These are phyloP conservation scores for Phylloscopus whistleri DNA, from an alignment of 2,113 vertebrate genomes.

Conservation along the genomic window DNA sequence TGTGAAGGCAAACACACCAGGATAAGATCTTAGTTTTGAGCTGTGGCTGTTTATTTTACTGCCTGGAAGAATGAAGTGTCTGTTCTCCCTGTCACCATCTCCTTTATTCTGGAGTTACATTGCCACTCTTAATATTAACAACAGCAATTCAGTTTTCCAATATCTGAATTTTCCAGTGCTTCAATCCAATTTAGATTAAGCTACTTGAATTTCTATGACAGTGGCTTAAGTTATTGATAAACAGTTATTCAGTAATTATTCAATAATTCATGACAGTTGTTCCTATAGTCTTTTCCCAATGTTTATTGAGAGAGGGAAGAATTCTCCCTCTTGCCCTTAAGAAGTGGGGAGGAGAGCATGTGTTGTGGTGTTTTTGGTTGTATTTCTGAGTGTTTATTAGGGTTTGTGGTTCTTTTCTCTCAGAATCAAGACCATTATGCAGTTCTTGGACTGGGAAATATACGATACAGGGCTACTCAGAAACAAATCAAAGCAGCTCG, in stretches of 20 bases:
- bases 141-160: background rate
- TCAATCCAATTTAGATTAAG: background rate
- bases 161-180: background rate
- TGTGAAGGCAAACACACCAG: background rate
- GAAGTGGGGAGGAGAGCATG: background rate
- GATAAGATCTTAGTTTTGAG: background rate
- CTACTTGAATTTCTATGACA: background rate
- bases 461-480: slow-evolving; percentile 94
- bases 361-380: background rate
- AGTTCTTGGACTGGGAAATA: slow-evolving; percentile 86
- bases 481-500: slow-evolving; percentile 99
- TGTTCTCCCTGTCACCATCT: background rate
- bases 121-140: background rate
- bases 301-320: background rate
- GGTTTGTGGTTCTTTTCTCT: background rate
- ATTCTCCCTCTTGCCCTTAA: background rate
- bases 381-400: background rate
- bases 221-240: background rate
- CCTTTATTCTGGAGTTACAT: background rate
- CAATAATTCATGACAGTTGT: background rate
- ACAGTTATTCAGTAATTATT: background rate
- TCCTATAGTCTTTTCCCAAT: background rate
- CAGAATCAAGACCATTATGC: slow-evolving; percentile 99
- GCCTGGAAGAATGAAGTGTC: background rate
- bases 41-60: background rate